A percentile compares a stretch with the other conserved stretches of the same genome.
Evolutionary conservation across 2,888 invertebrate genomes (phyloP).

Genomic region (Tiphia femorata): DNA sequence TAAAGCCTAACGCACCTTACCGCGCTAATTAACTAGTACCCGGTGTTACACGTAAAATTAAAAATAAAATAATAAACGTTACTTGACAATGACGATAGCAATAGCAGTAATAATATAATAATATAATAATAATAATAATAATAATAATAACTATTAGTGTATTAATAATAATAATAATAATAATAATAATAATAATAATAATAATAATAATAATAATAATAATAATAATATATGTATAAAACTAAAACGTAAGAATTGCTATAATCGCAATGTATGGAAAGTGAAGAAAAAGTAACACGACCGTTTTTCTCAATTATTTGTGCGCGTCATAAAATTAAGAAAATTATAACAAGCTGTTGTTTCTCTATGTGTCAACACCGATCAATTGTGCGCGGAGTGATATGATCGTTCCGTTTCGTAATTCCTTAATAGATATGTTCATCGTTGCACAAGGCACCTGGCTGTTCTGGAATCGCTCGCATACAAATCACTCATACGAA

Average conservation of each 20-base stretch:
- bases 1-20: slow-evolving; percentile 53
- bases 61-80: slow-evolving; percentile 59
- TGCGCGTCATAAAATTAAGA: slow-evolving; percentile 19
- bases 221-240: slow-evolving; percentile 42
- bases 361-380: not conserved
- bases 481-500: too few relatives aligned
- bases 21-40: slow-evolving; percentile 58
- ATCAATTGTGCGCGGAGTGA: too few relatives aligned
- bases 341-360: slow-evolving; percentile 2
- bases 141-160: too few relatives aligned
- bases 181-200: slow-evolving; percentile 32
- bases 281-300: slow-evolving; percentile 43
- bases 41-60: slow-evolving; percentile 60
- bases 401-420: too few relatives aligned
- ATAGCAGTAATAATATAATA: slow-evolving; percentile 35
- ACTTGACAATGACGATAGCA: slow-evolving; percentile 47
- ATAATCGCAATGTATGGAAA: slow-evolving; percentile 52
- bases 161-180: slow-evolving; percentile 34
- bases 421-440: too few relatives aligned
- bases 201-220: slow-evolving; percentile 18
- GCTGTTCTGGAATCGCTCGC: too few relatives aligned
- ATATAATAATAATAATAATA: slow-evolving; percentile 33
- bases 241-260: slow-evolving; percentile 54
- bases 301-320: slow-evolving; percentile 25
- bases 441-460: too few relatives aligned